Base-by-base conservation (phyloP, 1,140 invertebrate species). In the Portunus trituberculatus region DNA sequence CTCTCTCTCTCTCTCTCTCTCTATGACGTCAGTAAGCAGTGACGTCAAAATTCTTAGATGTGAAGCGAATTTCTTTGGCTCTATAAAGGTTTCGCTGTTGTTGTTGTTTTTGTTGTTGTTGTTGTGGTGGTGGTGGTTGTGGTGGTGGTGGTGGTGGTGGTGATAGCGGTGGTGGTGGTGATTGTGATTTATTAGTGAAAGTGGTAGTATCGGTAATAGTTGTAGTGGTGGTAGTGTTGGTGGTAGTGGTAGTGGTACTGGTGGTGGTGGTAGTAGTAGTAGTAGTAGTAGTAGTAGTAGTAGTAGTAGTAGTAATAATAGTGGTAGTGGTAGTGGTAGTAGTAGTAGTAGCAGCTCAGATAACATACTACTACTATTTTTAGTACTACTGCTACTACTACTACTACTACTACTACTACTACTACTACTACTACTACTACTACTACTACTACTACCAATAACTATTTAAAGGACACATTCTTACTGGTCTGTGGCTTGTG, bases 351-450 rank as follows among this genome's bases (percentile, higher is more conserved):
- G 67, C n/a, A 76, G 67, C n/a, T 10, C 12, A 16, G 20, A 39
- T 39, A 59, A 12, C 2, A 59, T 20, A n/a, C 67, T 76, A 76
- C 67, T 76, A 76, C 67, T 76, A 76, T 25, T 76, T n/a, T 25
- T 76, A 76, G 10, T 76, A 76, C 67, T 76, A 76, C 67, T 76
- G n/a, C 67, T 76, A 76, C 67, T 76, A 76, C 67, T 1, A 76
- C 67, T 76, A 76, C 67, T 76, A 76, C 67, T 76, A 76, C 67
- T 76, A 76, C 67, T 76, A 76, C 67, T 76, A 76, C 67, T 76
- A 76, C 67, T 76, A 76, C 67, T 76, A 76, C 67, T 76, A n/a
- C 67, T 76, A 76, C 67, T 76, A n/a, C 67, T 76, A 76, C 67
- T 2, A 76, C 67, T 76, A 76, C 67, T 76, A 76, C 67, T 76